Conservation (phyloP, 1,140 invertebrate genomes). For the Psix sp. region DNA sequence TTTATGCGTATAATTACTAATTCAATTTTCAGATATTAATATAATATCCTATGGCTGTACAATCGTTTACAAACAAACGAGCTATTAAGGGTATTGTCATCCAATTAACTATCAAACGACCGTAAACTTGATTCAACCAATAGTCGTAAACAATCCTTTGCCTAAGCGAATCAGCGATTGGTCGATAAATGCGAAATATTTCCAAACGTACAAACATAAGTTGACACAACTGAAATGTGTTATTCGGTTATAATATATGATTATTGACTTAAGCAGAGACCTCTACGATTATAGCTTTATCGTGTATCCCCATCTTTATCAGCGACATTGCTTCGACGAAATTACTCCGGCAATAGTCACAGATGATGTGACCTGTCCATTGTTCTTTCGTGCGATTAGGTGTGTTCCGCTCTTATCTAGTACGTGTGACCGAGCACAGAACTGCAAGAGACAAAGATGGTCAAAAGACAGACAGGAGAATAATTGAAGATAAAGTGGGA, state of each 20-base stretch:
- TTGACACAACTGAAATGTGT: constrained; percentile 11
- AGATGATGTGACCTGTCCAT: constrained; percentile 70
- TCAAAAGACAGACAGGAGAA: too few relatives aligned
- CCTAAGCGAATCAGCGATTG: constrained; percentile 29
- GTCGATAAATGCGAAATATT: constrained; percentile 36
- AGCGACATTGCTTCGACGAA: constrained; percentile 59
- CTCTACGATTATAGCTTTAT: constrained; percentile 28
- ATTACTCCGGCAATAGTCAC: constrained; percentile 74
- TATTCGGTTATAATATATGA: constrained; percentile 29
- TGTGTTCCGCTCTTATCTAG: constrained; percentile 65
- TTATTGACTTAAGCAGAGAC: constrained; percentile 51
- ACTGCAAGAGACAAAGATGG: constrained; percentile 5
- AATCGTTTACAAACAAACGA: too few relatives aligned
- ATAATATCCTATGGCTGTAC: too few relatives aligned
- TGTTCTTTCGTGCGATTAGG: constrained; percentile 73
- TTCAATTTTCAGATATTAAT: too few relatives aligned
- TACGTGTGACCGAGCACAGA: constrained; percentile 52
- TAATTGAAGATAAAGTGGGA: too few relatives aligned
- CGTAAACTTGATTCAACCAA: constrained; percentile 47
- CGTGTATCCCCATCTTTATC: constrained; percentile 57
- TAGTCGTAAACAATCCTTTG: constrained; percentile 22
- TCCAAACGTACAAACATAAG: constrained; percentile 11
- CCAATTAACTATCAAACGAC: too few relatives aligned
- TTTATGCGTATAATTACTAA: too few relatives aligned
- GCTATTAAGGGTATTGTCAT: too few relatives aligned